phyloP scores from a whole-genome alignment of 2,888 invertebrate genomes.

The Caenorhabditis wallacei region DNA sequence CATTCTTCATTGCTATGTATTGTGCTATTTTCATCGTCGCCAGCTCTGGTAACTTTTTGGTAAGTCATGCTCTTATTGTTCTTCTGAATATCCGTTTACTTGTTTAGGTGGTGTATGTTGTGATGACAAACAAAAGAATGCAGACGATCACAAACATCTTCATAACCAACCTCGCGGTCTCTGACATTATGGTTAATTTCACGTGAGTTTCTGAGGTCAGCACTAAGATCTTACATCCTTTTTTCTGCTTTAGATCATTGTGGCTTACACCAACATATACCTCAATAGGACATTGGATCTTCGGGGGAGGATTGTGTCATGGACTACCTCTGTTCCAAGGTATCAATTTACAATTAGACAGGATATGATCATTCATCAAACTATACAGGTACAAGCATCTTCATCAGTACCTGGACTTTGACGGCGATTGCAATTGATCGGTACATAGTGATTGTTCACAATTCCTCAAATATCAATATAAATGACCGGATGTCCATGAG shows the following conservation, averaged over 20 bases:
- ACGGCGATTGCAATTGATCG: slow-evolving; percentile 98
- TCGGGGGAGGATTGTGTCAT: slow-evolving; percentile 93
- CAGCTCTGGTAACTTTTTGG: slow-evolving; percentile 92
- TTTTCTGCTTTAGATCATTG: slow-evolving; percentile 90
- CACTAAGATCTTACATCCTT: not conserved
- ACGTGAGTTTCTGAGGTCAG: slow-evolving; percentile 72
- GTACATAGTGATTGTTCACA: slow-evolving; percentile 95
- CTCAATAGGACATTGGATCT: slow-evolving; percentile 93
- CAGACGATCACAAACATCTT: slow-evolving; percentile 98
- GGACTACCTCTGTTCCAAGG: slow-evolving; percentile 90
- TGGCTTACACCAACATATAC: slow-evolving; percentile 97
- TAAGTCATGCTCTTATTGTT: not conserved
- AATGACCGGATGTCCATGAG: slow-evolving; percentile 92
- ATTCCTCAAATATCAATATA: slow-evolving; percentile 86
- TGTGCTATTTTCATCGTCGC: slow-evolving; percentile 92
- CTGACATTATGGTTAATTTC: slow-evolving; percentile 93
- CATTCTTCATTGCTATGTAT: slow-evolving; percentile 86
- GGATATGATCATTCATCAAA: slow-evolving; percentile 33
- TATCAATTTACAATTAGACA: slow-evolving; percentile 28
- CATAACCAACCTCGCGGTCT: slow-evolving; percentile 95
- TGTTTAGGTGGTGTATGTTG: slow-evolving; percentile 90
- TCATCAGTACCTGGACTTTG: slow-evolving; percentile 96
- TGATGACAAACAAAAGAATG: slow-evolving; percentile 94
- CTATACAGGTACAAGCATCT: slow-evolving; percentile 91
- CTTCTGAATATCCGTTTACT: not conserved